These are phyloP conservation scores for Tolypeutes matacus DNA, from an alignment of 2,797 vertebrate genomes.

Conservation along the genomic window DNA sequence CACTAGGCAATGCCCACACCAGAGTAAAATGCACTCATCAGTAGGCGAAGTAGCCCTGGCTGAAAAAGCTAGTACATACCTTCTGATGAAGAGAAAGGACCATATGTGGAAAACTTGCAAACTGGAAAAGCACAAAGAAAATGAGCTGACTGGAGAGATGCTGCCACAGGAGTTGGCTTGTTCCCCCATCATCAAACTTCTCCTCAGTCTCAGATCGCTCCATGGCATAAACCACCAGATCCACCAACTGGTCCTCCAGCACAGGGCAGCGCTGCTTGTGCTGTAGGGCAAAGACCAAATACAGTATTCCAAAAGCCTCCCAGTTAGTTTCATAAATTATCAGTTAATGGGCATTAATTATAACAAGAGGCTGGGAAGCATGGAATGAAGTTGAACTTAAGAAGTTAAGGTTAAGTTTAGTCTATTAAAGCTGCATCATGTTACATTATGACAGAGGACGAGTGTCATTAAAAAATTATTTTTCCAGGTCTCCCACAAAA, in stretches of 20 bases:
- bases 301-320: constrained; percentile 91
- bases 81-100: constrained; percentile 99
- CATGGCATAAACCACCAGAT: constrained; percentile 99
- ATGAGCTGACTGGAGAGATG: constrained; percentile 99
- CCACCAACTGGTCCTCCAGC: constrained; percentile 99
- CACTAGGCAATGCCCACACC: not conserved
- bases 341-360: constrained; percentile 79
- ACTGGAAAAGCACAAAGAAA: constrained; percentile 99
- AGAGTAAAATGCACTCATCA: not conserved
- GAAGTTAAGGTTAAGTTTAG: constrained; percentile 88
- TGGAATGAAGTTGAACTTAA: constrained; percentile 89
- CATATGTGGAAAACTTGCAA: constrained; percentile 99
- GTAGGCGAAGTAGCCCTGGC: not conserved
- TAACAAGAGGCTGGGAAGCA: constrained; percentile 89
- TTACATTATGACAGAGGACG: constrained; percentile 80
- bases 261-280: constrained; percentile 99
- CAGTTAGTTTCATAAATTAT: constrained; percentile 77
- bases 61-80: constrained; percentile 87
- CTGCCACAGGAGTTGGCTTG: constrained; percentile 99
- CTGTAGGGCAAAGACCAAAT: constrained; percentile 92
- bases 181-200: constrained; percentile 98
- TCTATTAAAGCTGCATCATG: constrained; percentile 90
- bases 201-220: constrained; percentile 99
- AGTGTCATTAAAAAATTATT: not conserved
- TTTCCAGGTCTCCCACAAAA: not conserved